Evolutionary conservation across 2,113 vertebrate genomes (phyloP).

Genomic region (Haplochromis burtoni): DNA sequence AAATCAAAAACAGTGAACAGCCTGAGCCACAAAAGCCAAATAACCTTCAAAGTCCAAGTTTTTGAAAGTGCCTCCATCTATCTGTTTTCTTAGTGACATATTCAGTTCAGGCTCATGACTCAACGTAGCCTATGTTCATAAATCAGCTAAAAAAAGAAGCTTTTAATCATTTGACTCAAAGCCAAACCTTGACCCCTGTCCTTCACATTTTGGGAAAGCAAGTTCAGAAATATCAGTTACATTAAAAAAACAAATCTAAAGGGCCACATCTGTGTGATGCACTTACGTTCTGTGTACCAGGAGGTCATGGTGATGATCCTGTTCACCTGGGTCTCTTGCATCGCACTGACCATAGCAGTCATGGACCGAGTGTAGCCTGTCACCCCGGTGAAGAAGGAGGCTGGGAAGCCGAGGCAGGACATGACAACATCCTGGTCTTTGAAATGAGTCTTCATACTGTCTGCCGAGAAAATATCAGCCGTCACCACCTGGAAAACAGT

Average conservation of each 20-base stretch:
- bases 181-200: neutral
- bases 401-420: slow-evolving; percentile 75
- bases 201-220: fast-evolving
- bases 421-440: slow-evolving; percentile 70
- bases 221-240: neutral
- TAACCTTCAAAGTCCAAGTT: neutral
- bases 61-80: neutral
- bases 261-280: neutral
- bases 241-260: neutral
- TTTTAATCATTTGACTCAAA: neutral
- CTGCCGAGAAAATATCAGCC: slow-evolving; percentile 68
- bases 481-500: slow-evolving; percentile 56
- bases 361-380: slow-evolving; percentile 72
- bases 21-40: neutral
- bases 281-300: slow-evolving; percentile 78
- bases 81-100: neutral
- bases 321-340: slow-evolving; percentile 65
- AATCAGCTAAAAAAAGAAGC: neutral
- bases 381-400: slow-evolving; percentile 58
- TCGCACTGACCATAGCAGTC: slow-evolving; percentile 53
- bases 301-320: slow-evolving; percentile 75
- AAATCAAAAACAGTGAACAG: neutral
- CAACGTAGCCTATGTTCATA: neutral
- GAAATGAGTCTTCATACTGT: slow-evolving; percentile 65
- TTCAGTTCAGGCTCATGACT: neutral